Conservation (phyloP, 2,113 vertebrate genomes). For the Uropsilus gracilis region DNA sequence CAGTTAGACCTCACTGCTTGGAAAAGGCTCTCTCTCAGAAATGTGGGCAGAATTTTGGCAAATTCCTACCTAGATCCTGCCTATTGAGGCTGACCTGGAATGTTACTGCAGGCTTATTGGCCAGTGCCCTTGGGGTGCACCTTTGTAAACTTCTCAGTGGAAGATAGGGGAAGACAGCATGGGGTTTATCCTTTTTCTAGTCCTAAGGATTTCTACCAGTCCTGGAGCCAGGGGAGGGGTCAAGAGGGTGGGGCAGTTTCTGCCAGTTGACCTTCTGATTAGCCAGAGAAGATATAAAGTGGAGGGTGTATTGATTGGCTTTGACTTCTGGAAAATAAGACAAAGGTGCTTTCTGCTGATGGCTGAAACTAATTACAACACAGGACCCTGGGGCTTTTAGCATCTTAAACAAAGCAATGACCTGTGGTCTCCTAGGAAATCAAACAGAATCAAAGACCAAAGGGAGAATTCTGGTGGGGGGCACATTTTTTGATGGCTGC, state of each 20-base stretch:
- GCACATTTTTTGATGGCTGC: not conserved
- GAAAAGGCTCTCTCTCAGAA: not conserved
- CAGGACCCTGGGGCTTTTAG: slow-evolving; percentile 29
- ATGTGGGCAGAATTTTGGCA: not conserved
- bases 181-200: not conserved
- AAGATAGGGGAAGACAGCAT: not conserved
- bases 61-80: not conserved
- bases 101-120: accelerated
- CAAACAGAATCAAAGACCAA: not conserved
- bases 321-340: slow-evolving; percentile 72
- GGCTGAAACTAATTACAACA: slow-evolving; percentile 74
- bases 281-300: slow-evolving; percentile 63
- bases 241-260: slow-evolving; percentile 50
- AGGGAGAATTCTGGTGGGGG: not conserved
- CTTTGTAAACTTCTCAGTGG: not conserved
- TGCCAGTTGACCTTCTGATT: slow-evolving; percentile 69
- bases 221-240: not conserved
- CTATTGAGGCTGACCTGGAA: not conserved
- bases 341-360: slow-evolving; percentile 64
- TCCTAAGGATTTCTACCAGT: slow-evolving; percentile 30
- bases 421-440: slow-evolving; percentile 52
- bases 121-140: not conserved
- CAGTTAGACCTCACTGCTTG: not conserved
- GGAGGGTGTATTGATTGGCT: slow-evolving; percentile 52
- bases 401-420: slow-evolving; percentile 50